Conservation (phyloP, 2,113 vertebrate genomes). For the Shinisaurus crocodilurus region DNA sequence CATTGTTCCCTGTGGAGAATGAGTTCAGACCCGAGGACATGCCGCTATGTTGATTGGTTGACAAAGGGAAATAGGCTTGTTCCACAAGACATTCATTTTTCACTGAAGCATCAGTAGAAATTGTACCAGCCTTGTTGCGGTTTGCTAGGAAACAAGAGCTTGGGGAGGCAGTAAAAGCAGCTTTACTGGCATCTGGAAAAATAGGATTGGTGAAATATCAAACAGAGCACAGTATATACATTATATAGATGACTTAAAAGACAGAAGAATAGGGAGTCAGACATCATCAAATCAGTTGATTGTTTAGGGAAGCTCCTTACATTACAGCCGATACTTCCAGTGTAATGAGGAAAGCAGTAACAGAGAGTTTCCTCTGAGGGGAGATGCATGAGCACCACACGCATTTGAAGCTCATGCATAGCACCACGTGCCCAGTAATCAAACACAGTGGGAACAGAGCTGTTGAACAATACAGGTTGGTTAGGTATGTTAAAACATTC, state of each 20-base stretch:
- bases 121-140: conserved; percentile 83
- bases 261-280: not conserved
- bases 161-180: conserved; percentile 92
- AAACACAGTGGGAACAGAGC: not conserved
- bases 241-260: not conserved
- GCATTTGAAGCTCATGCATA: not conserved
- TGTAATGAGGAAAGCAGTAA: not conserved
- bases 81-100: conserved; percentile 90
- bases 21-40: conserved; percentile 72
- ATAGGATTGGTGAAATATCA: not conserved
- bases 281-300: rapidly evolving
- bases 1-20: conserved; percentile 77
- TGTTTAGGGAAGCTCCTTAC: not conserved
- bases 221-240: not conserved
- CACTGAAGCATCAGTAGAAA: conserved; percentile 82
- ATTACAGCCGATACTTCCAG: not conserved
- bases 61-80: conserved; percentile 80
- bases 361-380: not conserved
- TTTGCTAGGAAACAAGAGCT: conserved; percentile 98
- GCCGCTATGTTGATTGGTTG: conserved; percentile 77
- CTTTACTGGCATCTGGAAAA: conserved; percentile 94
- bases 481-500: not conserved
- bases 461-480: not conserved
- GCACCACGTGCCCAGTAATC: not conserved
- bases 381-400: not conserved